Conservation (phyloP, 30 jellyfish, hydroid and myxozoan species). For the Phacellophora camtschatica region DNA sequence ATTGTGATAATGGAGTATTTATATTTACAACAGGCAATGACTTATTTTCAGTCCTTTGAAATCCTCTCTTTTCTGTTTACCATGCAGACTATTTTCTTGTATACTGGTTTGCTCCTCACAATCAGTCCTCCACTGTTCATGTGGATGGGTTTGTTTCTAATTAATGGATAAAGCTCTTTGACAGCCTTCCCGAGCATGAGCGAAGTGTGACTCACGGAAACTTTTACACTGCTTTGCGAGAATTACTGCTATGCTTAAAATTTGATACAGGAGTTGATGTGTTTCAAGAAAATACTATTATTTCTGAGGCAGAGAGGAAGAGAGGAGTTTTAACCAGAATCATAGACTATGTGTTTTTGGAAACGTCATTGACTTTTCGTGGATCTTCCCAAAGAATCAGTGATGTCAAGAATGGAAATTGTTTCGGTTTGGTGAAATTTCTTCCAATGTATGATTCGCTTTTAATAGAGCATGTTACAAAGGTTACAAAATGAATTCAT, state of each 20-base stretch:
- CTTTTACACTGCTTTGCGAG: too few species aligned
- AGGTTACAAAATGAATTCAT: background rate
- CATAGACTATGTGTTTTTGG: constrained; percentile 15
- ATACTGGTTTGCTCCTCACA: constrained; percentile 15
- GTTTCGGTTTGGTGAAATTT: background rate
- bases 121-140: constrained; percentile 19
- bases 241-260: too few species aligned
- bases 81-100: constrained; percentile 35
- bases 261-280: background rate
- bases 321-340: background rate
- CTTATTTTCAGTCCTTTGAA: constrained; percentile 31
- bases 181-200: constrained; percentile 32
- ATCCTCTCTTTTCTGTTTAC: constrained; percentile 22
- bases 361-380: constrained; percentile 36
- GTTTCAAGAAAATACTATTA: background rate
- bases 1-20: too few species aligned
- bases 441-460: background rate
- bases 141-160: constrained; percentile 39
- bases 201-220: too few species aligned
- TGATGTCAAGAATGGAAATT: constrained; percentile 24
- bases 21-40: too few species aligned
- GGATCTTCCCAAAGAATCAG: constrained; percentile 29
- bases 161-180: constrained; percentile 19
- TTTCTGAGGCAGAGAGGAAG: constrained; percentile 19
- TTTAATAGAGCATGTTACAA: constrained; percentile 7